Base-by-base conservation (phyloP, 2,113 vertebrate species). In the Gnathonemus echidnorhynchus region DNA sequence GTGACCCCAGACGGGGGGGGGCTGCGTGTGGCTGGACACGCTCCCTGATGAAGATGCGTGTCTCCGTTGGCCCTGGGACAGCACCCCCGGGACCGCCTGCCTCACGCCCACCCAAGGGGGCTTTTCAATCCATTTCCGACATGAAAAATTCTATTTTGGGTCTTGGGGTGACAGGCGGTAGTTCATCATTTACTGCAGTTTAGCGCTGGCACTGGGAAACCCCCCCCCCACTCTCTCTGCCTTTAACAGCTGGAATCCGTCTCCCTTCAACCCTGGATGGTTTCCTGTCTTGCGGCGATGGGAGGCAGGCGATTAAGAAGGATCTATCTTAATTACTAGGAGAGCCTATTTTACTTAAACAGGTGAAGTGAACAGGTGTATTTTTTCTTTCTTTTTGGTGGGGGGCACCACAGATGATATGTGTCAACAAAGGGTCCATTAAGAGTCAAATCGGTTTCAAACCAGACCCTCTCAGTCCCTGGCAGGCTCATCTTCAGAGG, bases 111-210 rank as follows among this genome's bases (percentile, higher is more conserved):
- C 88, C 35, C 27, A 17, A 24, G 88, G 70, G 70, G 49, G 10
- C 52, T 45, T 89, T 62, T 62, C 49, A 7, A 31, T 89, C 42
- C 35, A 24, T 62, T 86, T 89, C 84, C 13, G 42, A 45, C 52
- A 62, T 88, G 31, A 85, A 45, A 89, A 89, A 89, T 89, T 84
- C 80, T 89, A 89, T 89, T 89, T 89, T 46, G 21, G 80, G 80
- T 56, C 53, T 84, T 27, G 24, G 53, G 50, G 50, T 86, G 77
- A 89, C 89, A 46, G 49, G n/a, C 24, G 15, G 80, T 5, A 89
- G 80, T 89, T 85, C 74, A 85, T 89, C 89, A 89, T 85, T 85
- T 86, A 10, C 35, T 85, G 80, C 19, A 58, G 89, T 89, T 84
- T 62, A 89, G 21, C 80, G 56, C 24, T 62, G 80, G 52, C 39